These are phyloP conservation scores for Melieria crassipennis DNA, from an alignment of 2,888 invertebrate species.

Conservation along the genomic window DNA sequence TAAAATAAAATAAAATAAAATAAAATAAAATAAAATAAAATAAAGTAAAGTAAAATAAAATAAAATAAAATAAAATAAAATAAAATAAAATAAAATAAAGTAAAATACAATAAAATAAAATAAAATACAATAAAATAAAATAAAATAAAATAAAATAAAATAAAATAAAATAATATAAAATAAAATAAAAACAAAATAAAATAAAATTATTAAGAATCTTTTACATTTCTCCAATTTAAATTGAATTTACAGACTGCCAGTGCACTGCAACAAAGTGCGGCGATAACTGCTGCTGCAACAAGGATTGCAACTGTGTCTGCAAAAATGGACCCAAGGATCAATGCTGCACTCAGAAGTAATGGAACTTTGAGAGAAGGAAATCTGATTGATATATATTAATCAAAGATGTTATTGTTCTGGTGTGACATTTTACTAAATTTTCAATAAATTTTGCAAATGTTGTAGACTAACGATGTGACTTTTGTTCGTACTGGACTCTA, in stretches of 20 bases:
- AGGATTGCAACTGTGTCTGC: constrained; percentile 53
- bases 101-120: too few relatives aligned
- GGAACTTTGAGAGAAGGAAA: background rate
- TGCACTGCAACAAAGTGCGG: constrained; percentile 53
- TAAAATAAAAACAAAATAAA: too few relatives aligned
- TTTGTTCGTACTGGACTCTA: too few relatives aligned
- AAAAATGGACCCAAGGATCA: constrained; percentile 54
- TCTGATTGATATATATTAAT: background rate
- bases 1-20: too few relatives aligned
- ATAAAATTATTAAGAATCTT: too few relatives aligned
- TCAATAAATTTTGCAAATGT: background rate
- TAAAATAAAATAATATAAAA: too few relatives aligned
- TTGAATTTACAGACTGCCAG: constrained; percentile 48
- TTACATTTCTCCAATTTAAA: too few relatives aligned
- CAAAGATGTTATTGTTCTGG: background rate
- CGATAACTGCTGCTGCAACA: constrained; percentile 53
- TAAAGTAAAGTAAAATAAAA: too few relatives aligned
- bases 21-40: too few relatives aligned
- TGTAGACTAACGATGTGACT: too few relatives aligned
- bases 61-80: background rate
- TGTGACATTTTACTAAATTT: background rate
- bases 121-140: too few relatives aligned
- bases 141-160: too few relatives aligned
- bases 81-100: background rate
- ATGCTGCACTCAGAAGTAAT: constrained; percentile 45